phyloP scores from a whole-genome alignment of 30 jellyfish, hydroid and myxozoan genomes.

The Morbakka virulenta region DNA sequence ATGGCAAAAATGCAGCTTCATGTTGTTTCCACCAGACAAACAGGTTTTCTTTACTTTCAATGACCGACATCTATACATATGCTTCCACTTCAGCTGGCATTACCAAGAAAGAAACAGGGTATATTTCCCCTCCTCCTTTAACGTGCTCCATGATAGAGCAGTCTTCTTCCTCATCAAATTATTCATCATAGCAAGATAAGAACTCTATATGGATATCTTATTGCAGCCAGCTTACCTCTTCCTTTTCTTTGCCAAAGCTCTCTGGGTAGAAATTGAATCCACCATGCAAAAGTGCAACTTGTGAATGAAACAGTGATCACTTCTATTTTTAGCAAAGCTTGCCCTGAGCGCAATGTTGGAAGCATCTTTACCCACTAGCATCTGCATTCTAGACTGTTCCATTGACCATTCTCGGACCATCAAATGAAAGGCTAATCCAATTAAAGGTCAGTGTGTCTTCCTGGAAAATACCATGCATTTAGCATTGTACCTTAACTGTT shows the following conservation, averaged over 20 bases:
- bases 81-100: slow-evolving; percentile 40
- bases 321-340: not conserved
- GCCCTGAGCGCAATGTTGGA: slow-evolving; percentile 52
- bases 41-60: slow-evolving; percentile 26
- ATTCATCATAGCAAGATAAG: slow-evolving; percentile 53
- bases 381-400: slow-evolving; percentile 50
- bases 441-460: no score
- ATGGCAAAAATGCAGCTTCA: slow-evolving; percentile 36
- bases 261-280: slow-evolving; percentile 37
- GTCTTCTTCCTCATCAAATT: slow-evolving; percentile 18
- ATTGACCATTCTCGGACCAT: slow-evolving; percentile 64
- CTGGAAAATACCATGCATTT: slow-evolving; percentile 39
- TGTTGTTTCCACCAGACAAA: slow-evolving; percentile 52
- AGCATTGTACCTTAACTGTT: slow-evolving; percentile 54
- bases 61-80: no score
- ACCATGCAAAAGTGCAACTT: slow-evolving; percentile 18
- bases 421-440: slow-evolving; percentile 22
- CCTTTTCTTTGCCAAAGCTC: slow-evolving; percentile 25
- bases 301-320: slow-evolving; percentile 45
- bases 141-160: not conserved
- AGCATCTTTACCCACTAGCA: slow-evolving; percentile 69
- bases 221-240: slow-evolving; percentile 19
- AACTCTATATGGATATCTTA: slow-evolving; percentile 51
- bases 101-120: slow-evolving; percentile 14
- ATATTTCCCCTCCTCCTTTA: not conserved